These are phyloP conservation scores for Oreochromis aureus DNA, from an alignment of 2,113 vertebrate species.

Conservation along the genomic window DNA sequence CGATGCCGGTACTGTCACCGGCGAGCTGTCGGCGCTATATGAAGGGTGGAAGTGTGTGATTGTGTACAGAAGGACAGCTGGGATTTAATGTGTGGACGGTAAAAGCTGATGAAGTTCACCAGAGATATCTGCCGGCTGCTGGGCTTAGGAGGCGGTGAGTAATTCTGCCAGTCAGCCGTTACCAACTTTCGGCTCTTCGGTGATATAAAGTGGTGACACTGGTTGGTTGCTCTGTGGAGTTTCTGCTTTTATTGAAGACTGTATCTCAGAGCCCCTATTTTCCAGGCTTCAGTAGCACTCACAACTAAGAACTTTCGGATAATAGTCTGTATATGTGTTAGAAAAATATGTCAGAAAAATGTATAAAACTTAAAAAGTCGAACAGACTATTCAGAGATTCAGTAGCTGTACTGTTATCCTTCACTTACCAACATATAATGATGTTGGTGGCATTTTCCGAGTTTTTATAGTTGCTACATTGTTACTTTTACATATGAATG, in stretches of 20 bases:
- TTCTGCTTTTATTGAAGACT: neutral
- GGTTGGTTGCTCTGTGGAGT: neutral
- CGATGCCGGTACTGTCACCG: neutral
- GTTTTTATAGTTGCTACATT: neutral
- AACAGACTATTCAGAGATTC: neutral
- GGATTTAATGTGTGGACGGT: neutral
- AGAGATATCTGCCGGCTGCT: slow-evolving; percentile 42
- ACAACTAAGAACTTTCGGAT: neutral
- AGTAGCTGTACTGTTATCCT: neutral
- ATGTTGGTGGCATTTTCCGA: neutral
- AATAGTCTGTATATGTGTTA: neutral
- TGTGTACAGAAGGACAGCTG: neutral
- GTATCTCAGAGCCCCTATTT: neutral
- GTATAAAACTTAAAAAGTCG: neutral
- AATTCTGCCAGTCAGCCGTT: neutral
- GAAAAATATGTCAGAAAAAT: neutral
- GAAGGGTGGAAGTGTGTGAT: neutral
- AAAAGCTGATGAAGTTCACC: slow-evolving; percentile 45
- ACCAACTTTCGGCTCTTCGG: neutral
- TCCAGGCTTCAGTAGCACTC: neutral
- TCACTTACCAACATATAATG: neutral
- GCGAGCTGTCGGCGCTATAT: neutral
- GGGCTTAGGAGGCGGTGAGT: slow-evolving; percentile 51
- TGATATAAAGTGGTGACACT: neutral
- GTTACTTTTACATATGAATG: neutral